Percentiles rank a stretch among this genome's conserved stretches.
Conservation (phyloP, 2,888 invertebrate genomes). For the Ecliptopera silaceata region DNA sequence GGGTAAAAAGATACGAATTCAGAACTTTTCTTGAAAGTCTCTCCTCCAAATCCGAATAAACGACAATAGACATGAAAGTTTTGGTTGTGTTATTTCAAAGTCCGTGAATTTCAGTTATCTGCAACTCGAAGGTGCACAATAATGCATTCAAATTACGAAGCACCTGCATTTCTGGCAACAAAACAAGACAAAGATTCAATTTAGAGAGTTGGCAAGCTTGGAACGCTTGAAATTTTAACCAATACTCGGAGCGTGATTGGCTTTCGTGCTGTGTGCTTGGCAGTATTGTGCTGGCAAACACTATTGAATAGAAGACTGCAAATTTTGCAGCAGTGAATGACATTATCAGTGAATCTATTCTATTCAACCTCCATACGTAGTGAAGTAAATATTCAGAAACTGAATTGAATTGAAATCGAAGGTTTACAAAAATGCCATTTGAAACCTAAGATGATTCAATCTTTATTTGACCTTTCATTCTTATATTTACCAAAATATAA, state of each 20-base stretch:
- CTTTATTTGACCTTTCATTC: too few species aligned
- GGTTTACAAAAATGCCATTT: too few species aligned
- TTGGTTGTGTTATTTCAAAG: neutral
- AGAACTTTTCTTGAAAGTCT: neutral
- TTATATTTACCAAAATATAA: too few species aligned
- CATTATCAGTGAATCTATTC: neutral
- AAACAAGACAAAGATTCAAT: constrained; percentile 25
- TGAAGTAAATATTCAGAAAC: too few species aligned
- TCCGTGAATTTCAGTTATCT: constrained; percentile 13
- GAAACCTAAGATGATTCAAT: too few species aligned
- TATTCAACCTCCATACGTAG: too few species aligned
- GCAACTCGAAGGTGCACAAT: constrained; percentile 12
- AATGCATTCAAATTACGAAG: constrained; percentile 23
- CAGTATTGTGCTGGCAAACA: constrained; percentile 15
- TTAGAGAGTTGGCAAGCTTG: constrained; percentile 24
- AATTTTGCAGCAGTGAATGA: neutral
- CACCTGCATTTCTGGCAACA: constrained; percentile 23
- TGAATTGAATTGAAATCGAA: too few species aligned
- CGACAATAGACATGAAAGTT: too few species aligned
- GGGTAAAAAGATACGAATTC: neutral
- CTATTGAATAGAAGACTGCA: constrained; percentile 11
- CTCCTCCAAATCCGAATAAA: neutral
- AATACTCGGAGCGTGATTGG: constrained; percentile 22
- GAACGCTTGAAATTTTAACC: constrained; percentile 22
- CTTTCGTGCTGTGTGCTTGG: constrained; percentile 11